These are phyloP conservation scores for Neoarius graeffei DNA, from an alignment of 2,113 vertebrate genomes.

Conservation along the genomic window DNA sequence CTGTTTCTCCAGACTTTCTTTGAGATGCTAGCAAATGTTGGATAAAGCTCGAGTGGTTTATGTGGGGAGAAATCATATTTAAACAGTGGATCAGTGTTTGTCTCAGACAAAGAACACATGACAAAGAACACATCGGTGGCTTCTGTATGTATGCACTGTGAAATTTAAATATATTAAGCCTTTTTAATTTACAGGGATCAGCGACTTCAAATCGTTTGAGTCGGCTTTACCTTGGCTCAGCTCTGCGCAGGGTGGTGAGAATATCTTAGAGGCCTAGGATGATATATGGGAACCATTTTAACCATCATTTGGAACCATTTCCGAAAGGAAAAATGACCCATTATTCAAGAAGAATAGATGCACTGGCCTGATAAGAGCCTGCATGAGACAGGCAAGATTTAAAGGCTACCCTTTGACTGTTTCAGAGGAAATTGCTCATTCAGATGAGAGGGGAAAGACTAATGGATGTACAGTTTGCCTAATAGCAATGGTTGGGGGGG, in stretches of 20 bases:
- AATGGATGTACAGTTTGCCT: neutral
- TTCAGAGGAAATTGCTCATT: constrained; percentile 10
- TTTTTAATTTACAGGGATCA: neutral
- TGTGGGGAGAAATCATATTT: neutral
- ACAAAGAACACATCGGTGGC: neutral
- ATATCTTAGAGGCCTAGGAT: neutral
- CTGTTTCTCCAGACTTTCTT: neutral
- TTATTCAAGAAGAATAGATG: constrained; percentile 8
- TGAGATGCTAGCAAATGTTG: neutral
- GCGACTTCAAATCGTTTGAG: neutral
- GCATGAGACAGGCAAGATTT: constrained; percentile 21
- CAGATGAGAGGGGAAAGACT: neutral
- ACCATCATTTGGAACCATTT: constrained; percentile 3
- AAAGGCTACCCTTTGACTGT: constrained; percentile 4
- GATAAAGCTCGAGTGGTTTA: neutral
- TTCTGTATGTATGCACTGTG: neutral
- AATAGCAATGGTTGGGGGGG: neutral
- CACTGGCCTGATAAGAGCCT: neutral
- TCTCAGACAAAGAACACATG: neutral
- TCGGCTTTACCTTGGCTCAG: neutral
- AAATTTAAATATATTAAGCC: neutral
- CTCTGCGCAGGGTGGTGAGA: neutral
- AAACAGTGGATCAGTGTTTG: neutral
- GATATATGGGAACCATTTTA: constrained; percentile 17
- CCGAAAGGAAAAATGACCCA: constrained; percentile 2